Base-by-base conservation (phyloP, 2,888 invertebrate genomes). In the Sarcophaga carnaria region DNA sequence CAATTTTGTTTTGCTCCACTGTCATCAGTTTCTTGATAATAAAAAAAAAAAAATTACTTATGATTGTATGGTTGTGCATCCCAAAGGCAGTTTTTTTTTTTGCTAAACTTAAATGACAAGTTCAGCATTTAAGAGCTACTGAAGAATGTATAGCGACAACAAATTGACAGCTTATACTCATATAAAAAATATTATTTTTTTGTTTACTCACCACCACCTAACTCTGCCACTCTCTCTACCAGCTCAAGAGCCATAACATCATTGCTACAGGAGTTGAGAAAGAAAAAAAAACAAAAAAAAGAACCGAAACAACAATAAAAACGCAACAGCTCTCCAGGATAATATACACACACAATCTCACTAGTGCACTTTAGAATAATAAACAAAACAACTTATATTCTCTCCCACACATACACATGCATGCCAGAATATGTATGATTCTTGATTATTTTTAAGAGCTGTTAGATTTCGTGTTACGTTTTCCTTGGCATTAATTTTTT, bases 101-200 rank as follows among this genome's bases (percentile, higher is more conserved):
- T 11, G 11, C 17, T 54, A 14, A 49, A 49, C 14, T 49, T 49
- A 37, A 37, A 27, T 67, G 8, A 67, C 49, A 81, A 80, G 67
- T 72, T 49, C 22, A 77, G 45, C n/a, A 67, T 70, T 75, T 59
- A 76, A 70, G 63, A 80, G 71, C 72, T 63, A 75, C 60, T 75
- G 75, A 25, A 66, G 47, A 49, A 75, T 84, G 69, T 59, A 37
- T 37, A 69, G 89, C 89, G 90, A 90, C 90, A 90, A 90, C 90
- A 91, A 91, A 91, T 91, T 91, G 91, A 91, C 91, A 91, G 91
- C 91, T 91, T 91, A 91, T 91, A 91, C 91, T 91, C 91, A 91
- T 91, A 91, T 91, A 90, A 91, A 90, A 90, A 86, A 63, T 64
- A 4, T 25, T 20, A 12, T 72, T 8, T 37, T 37, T 37, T 37